Conservation (phyloP, 2,888 invertebrate genomes). For the Andrena chrysosceles region DNA sequence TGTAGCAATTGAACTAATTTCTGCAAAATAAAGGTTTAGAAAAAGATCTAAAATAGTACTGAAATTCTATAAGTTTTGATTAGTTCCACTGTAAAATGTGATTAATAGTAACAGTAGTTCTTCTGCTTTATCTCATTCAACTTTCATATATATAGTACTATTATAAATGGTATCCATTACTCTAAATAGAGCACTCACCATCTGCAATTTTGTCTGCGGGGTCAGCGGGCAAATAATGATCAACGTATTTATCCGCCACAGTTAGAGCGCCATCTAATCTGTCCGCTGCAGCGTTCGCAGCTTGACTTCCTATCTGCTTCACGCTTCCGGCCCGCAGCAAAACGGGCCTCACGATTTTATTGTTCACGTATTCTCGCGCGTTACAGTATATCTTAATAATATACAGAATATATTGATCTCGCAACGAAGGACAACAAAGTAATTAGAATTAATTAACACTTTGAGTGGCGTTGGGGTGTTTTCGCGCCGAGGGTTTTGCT, state of each 20-base stretch:
- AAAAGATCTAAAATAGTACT: too few relatives aligned
- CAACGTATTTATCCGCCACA: conserved; percentile 93
- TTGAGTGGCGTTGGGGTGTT: too few relatives aligned
- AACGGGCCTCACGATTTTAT: conserved; percentile 89
- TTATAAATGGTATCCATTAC: not conserved
- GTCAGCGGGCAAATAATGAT: conserved; percentile 91
- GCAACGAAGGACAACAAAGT: not conserved
- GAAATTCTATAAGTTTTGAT: too few relatives aligned
- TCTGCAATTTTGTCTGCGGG: conserved; percentile 88
- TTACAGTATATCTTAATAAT: conserved; percentile 90
- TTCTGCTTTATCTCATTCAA: too few relatives aligned
- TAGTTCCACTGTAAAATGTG: too few relatives aligned
- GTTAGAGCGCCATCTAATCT: conserved; percentile 91
- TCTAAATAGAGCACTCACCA: conserved; percentile 84
- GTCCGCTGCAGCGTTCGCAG: conserved; percentile 91
- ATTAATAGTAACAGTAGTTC: too few relatives aligned
- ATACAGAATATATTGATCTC: not conserved
- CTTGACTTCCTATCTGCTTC: conserved; percentile 91
- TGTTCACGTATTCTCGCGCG: conserved; percentile 91
- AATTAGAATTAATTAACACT: conserved; percentile 36
- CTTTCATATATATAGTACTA: too few relatives aligned
- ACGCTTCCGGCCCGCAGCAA: conserved; percentile 93
- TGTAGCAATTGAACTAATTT: too few relatives aligned
- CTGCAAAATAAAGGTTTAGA: too few relatives aligned
- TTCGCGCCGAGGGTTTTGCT: too few relatives aligned